These are phyloP conservation scores for Catostomus latipinnis DNA, from an alignment of 2,797 vertebrate genomes.

Conservation along the genomic window DNA sequence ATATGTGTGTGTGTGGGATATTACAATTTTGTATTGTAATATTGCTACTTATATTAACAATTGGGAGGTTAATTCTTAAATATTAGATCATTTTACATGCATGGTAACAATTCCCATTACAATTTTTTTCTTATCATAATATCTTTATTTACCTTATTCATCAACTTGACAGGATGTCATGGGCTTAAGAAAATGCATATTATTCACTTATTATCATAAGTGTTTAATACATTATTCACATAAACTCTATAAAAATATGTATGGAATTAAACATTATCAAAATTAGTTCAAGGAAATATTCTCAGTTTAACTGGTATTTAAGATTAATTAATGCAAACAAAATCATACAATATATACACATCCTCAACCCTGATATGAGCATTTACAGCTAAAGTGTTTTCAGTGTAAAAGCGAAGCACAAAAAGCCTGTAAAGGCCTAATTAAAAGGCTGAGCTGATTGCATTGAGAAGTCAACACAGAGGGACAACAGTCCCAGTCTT, in stretches of 20 bases:
- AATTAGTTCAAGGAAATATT: neutral
- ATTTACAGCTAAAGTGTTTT: slow-evolving; percentile 6
- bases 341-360: neutral
- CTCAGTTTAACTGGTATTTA: neutral
- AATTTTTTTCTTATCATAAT: neutral
- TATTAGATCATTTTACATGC: neutral
- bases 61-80: neutral
- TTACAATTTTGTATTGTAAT: neutral
- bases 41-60: neutral
- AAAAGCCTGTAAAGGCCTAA: slow-evolving; percentile 21
- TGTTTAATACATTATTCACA: neutral
- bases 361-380: slow-evolving; percentile 1
- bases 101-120: neutral
- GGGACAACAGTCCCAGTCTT: neutral
- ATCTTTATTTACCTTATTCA: neutral
- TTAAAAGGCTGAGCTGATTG: slow-evolving; percentile 34
- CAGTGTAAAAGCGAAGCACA: neutral
- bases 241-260: neutral
- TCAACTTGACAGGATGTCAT: neutral
- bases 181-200: slow-evolving; percentile 5
- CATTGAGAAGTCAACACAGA: slow-evolving; percentile 36
- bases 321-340: neutral
- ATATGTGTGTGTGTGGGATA: too few relatives aligned
- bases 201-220: neutral
- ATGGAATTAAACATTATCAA: neutral